These are phyloP conservation scores for Drosophila paramelanica DNA, from an alignment of 2,888 invertebrate genomes.

Conservation along the genomic window DNA sequence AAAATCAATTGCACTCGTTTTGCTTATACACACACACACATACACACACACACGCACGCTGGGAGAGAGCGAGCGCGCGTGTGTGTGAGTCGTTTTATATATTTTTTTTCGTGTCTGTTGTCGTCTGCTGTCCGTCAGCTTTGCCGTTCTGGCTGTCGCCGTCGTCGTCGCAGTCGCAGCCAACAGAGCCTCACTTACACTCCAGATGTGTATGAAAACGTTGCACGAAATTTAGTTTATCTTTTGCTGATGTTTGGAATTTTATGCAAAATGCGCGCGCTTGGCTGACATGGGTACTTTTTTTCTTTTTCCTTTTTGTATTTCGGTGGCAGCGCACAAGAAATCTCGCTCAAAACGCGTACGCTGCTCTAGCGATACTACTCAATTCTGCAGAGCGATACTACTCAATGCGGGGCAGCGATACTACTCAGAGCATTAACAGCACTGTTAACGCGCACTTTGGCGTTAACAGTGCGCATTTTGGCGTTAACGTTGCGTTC, in stretches of 20 bases:
- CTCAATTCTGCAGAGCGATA: constrained; percentile 31
- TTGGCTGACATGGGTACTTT: constrained; percentile 14
- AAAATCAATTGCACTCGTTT: constrained; percentile 71
- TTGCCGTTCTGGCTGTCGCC: constrained; percentile 20
- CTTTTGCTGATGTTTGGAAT: constrained; percentile 21
- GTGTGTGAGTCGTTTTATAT: constrained; percentile 50
- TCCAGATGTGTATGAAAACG: constrained; percentile 34
- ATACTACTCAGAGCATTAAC: constrained; percentile 38
- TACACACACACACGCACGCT: constrained; percentile 26
- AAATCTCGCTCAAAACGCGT: constrained; percentile 61
- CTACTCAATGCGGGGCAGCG: constrained; percentile 6
- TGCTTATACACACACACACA: constrained; percentile 50
- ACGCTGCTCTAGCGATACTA: constrained; percentile 48
- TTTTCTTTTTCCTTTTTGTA: constrained; percentile 12
- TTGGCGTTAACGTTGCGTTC: not conserved
- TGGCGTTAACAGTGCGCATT: constrained; percentile 12
- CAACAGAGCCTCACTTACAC: constrained; percentile 30
- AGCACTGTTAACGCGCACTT: constrained; percentile 9
- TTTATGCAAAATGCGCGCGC: constrained; percentile 48
- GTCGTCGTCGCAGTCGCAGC: constrained; percentile 14
- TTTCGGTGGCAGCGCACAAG: constrained; percentile 38
- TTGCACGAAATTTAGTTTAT: constrained; percentile 3
- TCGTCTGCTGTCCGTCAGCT: constrained; percentile 21
- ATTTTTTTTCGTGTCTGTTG: constrained; percentile 40
- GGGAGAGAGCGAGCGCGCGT: constrained; percentile 13